Conservation (phyloP, 2,113 vertebrate species). For the Phasianus colchicus region DNA sequence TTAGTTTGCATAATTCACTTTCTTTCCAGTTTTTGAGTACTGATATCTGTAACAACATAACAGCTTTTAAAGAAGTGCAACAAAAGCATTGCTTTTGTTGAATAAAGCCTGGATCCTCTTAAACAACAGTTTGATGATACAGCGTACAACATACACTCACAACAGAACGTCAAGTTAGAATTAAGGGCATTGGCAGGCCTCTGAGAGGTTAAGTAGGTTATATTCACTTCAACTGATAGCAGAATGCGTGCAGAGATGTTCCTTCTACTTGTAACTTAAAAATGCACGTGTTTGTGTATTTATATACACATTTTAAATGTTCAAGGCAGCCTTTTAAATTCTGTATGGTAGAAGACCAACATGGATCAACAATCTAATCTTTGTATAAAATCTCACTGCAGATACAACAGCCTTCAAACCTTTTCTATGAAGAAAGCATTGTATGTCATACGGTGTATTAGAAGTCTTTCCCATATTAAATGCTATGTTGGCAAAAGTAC, state of each 20-base stretch:
- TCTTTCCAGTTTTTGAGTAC: constrained; percentile 76
- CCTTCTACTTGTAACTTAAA: not conserved
- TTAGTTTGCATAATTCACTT: constrained; percentile 54
- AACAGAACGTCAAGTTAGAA: not conserved
- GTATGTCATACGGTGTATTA: not conserved
- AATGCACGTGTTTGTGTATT: accelerated
- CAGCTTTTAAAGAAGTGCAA: not conserved
- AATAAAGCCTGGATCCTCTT: not conserved
- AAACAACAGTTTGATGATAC: not conserved
- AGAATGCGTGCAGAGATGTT: not conserved
- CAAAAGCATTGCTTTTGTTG: not conserved
- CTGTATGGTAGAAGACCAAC: not conserved
- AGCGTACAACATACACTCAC: not conserved
- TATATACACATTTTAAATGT: not conserved
- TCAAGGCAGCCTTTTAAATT: not conserved
- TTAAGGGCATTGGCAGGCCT: not conserved
- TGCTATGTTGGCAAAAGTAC: not conserved
- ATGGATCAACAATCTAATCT: not conserved
- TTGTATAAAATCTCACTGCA: not conserved
- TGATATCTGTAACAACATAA: constrained; percentile 64
- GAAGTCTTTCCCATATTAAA: not conserved
- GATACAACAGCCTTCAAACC: not conserved
- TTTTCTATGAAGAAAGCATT: not conserved
- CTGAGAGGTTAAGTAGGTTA: not conserved
- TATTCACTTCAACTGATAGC: not conserved